These are phyloP conservation scores for Galerucella pusilla DNA, from an alignment of 2,888 invertebrate genomes.

Conservation along the genomic window DNA sequence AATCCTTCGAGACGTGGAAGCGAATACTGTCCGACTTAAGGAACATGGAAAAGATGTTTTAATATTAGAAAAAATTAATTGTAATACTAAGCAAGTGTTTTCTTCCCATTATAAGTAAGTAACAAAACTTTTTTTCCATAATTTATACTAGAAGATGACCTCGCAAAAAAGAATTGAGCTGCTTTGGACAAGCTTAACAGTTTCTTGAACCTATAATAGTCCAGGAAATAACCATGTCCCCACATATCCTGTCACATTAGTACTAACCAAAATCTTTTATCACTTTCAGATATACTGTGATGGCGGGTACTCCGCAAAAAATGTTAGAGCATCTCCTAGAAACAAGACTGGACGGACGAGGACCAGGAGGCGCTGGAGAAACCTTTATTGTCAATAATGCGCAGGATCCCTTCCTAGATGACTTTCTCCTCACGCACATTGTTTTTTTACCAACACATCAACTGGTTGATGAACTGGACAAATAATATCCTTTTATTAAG, in stretches of 20 bases:
- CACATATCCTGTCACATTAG: background rate
- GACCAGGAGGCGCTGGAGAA: conserved; percentile 66
- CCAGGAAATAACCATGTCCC: no score
- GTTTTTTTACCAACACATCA: conserved; percentile 84
- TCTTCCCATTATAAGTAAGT: conserved; percentile 76
- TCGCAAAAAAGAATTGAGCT: no score
- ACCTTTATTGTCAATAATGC: conserved; percentile 60
- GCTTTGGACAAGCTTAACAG: no score
- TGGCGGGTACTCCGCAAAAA: conserved; percentile 88
- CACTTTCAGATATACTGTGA: conserved; percentile 78
- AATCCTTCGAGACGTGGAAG: conserved; percentile 84
- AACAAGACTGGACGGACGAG: conserved; percentile 76
- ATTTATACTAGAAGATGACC: no score
- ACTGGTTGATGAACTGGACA: conserved; percentile 77
- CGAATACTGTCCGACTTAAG: conserved; percentile 86
- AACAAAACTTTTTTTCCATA: no score
- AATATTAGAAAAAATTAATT: conserved; percentile 78
- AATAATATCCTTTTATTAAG: conserved; percentile 77
- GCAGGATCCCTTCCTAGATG: conserved; percentile 82
- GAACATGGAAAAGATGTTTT: conserved; percentile 87
- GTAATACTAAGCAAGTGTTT: conserved; percentile 67
- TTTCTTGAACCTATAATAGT: no score
- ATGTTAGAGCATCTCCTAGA: conserved; percentile 88
- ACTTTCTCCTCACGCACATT: conserved; percentile 84
- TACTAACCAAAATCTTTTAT: background rate